phyloP scores from a whole-genome alignment of 2,888 invertebrate genomes.

The Ecliptopera silaceata region DNA sequence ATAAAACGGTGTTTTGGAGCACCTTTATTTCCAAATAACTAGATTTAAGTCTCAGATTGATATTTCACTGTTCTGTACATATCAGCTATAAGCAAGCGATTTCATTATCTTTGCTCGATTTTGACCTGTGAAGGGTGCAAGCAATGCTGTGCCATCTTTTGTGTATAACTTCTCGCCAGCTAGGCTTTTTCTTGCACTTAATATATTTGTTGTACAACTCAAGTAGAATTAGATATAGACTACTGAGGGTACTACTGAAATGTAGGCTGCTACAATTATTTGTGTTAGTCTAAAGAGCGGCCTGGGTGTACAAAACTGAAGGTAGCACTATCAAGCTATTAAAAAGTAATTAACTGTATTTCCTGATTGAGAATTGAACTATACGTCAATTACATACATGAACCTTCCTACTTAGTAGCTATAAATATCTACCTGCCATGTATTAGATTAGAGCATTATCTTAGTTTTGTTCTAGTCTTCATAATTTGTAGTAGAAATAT shows the following conservation, averaged over 20 bases:
- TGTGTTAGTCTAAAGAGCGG: conserved; percentile 4
- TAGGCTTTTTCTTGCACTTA: conserved; percentile 29
- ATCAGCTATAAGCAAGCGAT: conserved; percentile 36
- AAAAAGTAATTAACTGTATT: conserved; percentile 9
- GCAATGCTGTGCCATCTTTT: conserved; percentile 49
- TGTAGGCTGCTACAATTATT: background rate
- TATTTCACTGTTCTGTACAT: conserved; percentile 30
- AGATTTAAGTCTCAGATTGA: conserved; percentile 40
- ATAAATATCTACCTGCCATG: conserved; percentile 29
- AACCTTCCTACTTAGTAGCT: conserved; percentile 12
- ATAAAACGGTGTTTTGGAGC: conserved; percentile 48
- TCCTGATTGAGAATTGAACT: conserved; percentile 1
- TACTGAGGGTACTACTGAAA: too few relatives aligned
- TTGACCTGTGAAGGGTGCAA: conserved; percentile 12
- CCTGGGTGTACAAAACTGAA: conserved; percentile 16
- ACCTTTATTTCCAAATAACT: conserved; percentile 48
- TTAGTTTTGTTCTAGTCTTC: conserved; percentile 65
- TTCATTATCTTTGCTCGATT: too few relatives aligned
- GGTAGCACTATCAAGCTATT: conserved; percentile 22
- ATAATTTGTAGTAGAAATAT: conserved; percentile 51
- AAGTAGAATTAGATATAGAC: conserved; percentile 12
- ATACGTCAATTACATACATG: conserved; percentile 6
- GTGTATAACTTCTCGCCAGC: conserved; percentile 32
- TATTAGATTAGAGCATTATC: conserved; percentile 28
- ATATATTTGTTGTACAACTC: conserved; percentile 4